Evolutionary conservation across 2,113 vertebrate genomes (phyloP).

Genomic region (Syrmaticus mikado): DNA sequence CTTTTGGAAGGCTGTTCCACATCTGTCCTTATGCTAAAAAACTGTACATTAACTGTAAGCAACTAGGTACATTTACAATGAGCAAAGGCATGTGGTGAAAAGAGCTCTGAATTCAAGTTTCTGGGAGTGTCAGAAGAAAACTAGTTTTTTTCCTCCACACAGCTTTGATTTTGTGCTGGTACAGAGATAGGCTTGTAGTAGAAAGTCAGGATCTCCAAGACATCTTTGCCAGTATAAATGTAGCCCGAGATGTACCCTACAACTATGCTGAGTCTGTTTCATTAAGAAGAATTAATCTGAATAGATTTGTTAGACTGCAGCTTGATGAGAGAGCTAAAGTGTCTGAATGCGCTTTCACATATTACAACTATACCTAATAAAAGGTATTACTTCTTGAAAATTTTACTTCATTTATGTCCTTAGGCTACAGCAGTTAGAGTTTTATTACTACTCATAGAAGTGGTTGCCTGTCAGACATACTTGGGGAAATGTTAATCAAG

Average conservation of each 20-base stretch:
- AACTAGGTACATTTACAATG: background rate
- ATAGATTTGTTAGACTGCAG: background rate
- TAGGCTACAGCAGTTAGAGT: background rate
- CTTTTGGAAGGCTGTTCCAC: background rate
- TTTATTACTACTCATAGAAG: background rate
- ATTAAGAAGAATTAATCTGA: background rate
- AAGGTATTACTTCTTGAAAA: background rate
- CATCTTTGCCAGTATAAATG: background rate
- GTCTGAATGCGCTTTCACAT: background rate
- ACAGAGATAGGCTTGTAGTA: background rate
- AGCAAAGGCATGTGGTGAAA: background rate
- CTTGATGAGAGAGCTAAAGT: background rate
- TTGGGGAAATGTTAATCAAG: background rate
- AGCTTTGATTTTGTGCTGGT: background rate
- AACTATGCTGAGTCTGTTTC: background rate
- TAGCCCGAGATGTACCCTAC: background rate
- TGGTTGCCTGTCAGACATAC: background rate
- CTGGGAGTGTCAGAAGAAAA: background rate
- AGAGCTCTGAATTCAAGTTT: background rate
- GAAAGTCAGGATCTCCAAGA: background rate
- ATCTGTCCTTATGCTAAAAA: background rate
- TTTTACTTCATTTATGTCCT: background rate
- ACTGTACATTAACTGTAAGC: background rate
- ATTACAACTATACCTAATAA: background rate
- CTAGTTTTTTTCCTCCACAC: background rate